Evolutionary conservation across 2,888 invertebrate genomes (phyloP).

Genomic region (Ptilodon capucinus): DNA sequence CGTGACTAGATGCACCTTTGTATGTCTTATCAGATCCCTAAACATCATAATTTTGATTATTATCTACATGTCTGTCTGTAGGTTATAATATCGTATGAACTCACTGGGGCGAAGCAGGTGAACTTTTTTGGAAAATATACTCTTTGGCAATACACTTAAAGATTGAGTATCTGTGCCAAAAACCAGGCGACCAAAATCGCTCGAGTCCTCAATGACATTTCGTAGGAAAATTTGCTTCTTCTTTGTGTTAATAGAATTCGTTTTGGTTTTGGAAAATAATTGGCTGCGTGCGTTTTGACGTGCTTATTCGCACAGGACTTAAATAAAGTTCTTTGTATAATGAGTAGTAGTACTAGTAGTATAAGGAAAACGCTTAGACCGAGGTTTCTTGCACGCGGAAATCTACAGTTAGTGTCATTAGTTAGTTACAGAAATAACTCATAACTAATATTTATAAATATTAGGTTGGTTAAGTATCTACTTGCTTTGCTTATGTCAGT

Average conservation of each 20-base stretch:
- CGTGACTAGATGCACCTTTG: background rate
- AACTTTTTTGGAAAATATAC: too few relatives aligned
- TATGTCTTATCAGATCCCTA: background rate
- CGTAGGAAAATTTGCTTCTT: too few relatives aligned
- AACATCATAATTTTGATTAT: background rate
- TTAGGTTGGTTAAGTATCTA: background rate
- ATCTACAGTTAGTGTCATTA: background rate
- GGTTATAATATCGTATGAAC: conserved; percentile 4
- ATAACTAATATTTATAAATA: conserved; percentile 1
- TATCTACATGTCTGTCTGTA: background rate
- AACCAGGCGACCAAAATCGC: too few relatives aligned
- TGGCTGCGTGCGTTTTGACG: too few relatives aligned
- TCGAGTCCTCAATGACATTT: too few relatives aligned
- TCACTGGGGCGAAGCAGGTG: too few relatives aligned
- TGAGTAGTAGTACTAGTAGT: conserved; percentile 4
- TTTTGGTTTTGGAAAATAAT: too few relatives aligned
- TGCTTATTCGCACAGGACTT: too few relatives aligned
- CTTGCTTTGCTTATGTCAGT: background rate
- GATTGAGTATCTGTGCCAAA: too few relatives aligned
- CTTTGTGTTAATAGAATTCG: too few relatives aligned
- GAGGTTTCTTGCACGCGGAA: conserved; percentile 15
- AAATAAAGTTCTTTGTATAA: conserved; percentile 14
- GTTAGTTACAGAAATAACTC: background rate
- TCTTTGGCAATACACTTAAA: too few relatives aligned
- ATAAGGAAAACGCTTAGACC: conserved; percentile 19